Base-by-base conservation (phyloP, 2,888 invertebrate genomes). In the Polymixis lichenea region DNA sequence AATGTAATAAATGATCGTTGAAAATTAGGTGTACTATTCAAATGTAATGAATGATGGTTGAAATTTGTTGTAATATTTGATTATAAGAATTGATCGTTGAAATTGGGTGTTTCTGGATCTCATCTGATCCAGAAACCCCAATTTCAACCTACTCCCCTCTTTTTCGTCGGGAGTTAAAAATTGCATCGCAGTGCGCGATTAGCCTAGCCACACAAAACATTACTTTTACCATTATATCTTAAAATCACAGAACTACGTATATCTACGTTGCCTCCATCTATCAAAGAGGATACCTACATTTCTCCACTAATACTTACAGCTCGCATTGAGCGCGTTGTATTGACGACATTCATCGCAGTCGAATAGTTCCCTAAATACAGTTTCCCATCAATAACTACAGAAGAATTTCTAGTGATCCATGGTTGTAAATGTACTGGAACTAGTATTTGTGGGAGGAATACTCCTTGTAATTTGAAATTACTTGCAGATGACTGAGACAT, bases 331-430 rank as follows among this genome's bases (percentile, higher is more conserved):
- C 51, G 32, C 38, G n/a, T 55, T 69, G 60, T 83, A 83, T 75
- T 61, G 75, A 72, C 28, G 84, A 65, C 60, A 83, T 83, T 77
- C 75, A 75, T 77, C 25, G 51, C 49, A 76, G 58, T 64, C 61
- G 51, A 80, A 51, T 58, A 83, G 67, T 77, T 77, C 38, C 17
- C 66, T 46, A 65, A 75, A 75, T 62, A 83, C 68, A 65, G 69
- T 75, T 84, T 75, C 77, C 73, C 80, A 77, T 83, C 61, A 64
- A 74, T 75, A 72, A 75, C 69, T 38, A 72, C 58, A 49, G 53
- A 60, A 25, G 60, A 53, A 66, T 75, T 82, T 74, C 51, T 28
- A 66, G 17, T 65, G 61, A 61, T 70, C 65, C 51, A 28, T 80
- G 43, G 66, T 80, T 66, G 66, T 38, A 61, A 79, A 75, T 75